These are phyloP conservation scores for Carollia perspicillata DNA, from an alignment of 2,113 vertebrate species.

Conservation along the genomic window DNA sequence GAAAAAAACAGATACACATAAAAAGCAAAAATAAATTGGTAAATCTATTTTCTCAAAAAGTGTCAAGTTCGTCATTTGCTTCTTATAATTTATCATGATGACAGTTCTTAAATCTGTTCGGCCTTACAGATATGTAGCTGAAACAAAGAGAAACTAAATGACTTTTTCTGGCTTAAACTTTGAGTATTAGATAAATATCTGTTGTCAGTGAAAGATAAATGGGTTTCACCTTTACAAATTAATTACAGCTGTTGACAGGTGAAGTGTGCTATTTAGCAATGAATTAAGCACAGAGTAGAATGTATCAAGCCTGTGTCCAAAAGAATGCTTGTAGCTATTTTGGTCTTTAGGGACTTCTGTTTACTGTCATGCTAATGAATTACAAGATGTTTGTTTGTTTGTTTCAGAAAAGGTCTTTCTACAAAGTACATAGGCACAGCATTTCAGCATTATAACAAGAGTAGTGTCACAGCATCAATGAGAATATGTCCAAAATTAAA, in stretches of 20 bases:
- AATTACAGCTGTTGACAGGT: not conserved
- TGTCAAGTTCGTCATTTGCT: not conserved
- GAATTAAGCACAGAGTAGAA: not conserved
- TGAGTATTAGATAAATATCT: not conserved
- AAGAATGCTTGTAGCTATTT: not conserved
- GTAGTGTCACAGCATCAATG: not conserved
- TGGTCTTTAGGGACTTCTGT: not conserved
- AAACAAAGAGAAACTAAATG: not conserved
- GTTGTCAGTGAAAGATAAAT: conserved; percentile 17
- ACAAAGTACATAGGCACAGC: not conserved
- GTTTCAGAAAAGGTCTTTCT: not conserved
- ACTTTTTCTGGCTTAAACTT: not conserved
- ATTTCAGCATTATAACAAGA: not conserved
- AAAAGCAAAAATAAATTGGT: not conserved
- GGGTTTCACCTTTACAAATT: not conserved
- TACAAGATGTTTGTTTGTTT: not conserved
- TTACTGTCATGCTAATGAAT: not conserved
- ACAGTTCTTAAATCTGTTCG: conserved; percentile 12
- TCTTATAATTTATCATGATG: not conserved
- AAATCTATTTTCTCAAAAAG: not conserved
- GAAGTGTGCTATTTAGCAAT: not conserved
- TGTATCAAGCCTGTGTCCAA: not conserved
- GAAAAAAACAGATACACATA: not conserved
- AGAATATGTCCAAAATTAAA: not conserved
- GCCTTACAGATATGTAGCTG: not conserved